Conservation (phyloP, 2,797 vertebrate genomes). For the Calcarius lapponicus region DNA sequence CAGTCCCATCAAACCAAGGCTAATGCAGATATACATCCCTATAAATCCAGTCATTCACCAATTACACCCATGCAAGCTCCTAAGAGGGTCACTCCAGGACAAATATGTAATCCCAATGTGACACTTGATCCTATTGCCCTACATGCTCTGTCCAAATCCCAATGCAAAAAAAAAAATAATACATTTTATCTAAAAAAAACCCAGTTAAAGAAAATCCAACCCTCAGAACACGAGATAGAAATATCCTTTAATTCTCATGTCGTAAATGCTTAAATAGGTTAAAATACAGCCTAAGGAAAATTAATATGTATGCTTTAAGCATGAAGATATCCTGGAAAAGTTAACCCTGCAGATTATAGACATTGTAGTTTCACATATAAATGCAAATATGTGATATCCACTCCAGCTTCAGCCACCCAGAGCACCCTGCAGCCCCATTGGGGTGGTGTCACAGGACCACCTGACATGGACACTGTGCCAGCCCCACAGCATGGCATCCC, state of each 20-base stretch:
- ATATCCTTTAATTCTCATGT: background rate
- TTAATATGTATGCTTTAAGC: background rate
- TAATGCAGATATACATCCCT: slow-evolving; percentile 52
- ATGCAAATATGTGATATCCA: background rate
- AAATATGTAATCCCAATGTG: slow-evolving; percentile 59
- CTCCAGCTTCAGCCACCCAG: background rate
- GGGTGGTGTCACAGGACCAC: accelerated
- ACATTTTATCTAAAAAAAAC: background rate
- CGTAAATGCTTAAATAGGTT: background rate
- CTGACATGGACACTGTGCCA: accelerated
- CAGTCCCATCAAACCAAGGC: background rate
- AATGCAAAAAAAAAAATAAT: background rate
- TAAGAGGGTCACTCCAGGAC: slow-evolving; percentile 62
- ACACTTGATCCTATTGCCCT: slow-evolving; percentile 62
- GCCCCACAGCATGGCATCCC: accelerated
- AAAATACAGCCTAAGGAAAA: background rate
- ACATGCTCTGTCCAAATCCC: slow-evolving; percentile 37
- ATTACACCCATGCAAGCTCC: slow-evolving; percentile 29
- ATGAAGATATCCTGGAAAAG: background rate
- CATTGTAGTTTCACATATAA: accelerated
- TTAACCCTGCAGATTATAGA: background rate
- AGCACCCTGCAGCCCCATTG: background rate
- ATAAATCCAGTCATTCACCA: slow-evolving; percentile 61
- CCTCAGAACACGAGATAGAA: background rate
- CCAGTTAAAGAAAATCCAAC: background rate